A percentile compares a stretch with the other conserved stretches of the same genome.
phyloP scores from a whole-genome alignment of 2,888 invertebrate genomes.

The Idaea biselata region DNA sequence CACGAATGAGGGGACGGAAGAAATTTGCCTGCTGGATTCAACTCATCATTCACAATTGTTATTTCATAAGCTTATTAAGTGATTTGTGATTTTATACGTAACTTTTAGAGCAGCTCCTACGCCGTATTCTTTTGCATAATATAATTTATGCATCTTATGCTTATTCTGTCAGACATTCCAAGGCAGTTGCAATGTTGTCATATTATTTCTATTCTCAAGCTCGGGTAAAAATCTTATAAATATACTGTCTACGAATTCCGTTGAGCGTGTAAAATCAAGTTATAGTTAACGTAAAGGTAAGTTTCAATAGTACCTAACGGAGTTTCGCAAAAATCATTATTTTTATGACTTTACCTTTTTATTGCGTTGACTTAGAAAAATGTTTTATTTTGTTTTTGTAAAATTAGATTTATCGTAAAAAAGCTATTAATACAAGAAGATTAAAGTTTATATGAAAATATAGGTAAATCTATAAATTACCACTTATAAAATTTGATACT shows the following conservation, averaged over 20 bases:
- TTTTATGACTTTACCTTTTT: background rate
- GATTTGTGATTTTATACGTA: background rate
- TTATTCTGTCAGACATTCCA: too few species aligned
- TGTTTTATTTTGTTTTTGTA: background rate
- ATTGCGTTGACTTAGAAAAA: background rate
- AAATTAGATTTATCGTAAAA: too few species aligned
- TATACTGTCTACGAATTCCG: background rate
- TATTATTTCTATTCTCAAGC: too few species aligned
- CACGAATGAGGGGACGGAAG: conserved; percentile 10
- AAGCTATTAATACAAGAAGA: too few species aligned
- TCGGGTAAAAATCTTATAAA: too few species aligned
- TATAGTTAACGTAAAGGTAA: background rate
- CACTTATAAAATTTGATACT: too few species aligned
- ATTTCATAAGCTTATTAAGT: conserved; percentile 2
- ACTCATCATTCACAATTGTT: conserved; percentile 6
- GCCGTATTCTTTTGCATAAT: background rate
- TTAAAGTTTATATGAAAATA: too few species aligned
- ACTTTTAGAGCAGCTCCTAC: background rate
- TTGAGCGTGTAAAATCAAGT: background rate
- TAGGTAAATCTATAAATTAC: too few species aligned
- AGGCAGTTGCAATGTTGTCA: too few species aligned
- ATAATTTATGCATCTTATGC: background rate
- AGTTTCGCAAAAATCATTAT: background rate
- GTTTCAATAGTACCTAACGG: background rate
- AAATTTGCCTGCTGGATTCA: conserved; percentile 2